phyloP scores from a whole-genome alignment of 2,888 invertebrate species.

The Prosopocoilus inquinatus region DNA sequence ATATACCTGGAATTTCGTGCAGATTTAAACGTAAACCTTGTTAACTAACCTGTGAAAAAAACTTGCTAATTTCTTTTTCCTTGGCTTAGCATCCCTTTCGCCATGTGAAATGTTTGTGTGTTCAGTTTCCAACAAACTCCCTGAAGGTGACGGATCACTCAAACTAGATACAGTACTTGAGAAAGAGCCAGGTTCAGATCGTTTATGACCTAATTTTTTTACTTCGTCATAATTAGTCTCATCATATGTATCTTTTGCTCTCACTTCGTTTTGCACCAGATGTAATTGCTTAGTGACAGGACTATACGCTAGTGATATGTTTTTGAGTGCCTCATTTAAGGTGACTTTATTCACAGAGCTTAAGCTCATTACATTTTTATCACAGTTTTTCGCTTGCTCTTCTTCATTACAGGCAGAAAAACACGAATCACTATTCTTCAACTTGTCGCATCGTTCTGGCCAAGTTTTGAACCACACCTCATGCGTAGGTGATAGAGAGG shows the following conservation, averaged over 20 bases:
- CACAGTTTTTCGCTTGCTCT: slow-evolving; percentile 13
- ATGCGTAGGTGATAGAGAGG: slow-evolving; percentile 30
- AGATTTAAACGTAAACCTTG: not conserved
- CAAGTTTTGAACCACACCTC: slow-evolving; percentile 54
- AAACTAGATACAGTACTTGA: slow-evolving; percentile 70
- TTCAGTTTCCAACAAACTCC: slow-evolving; percentile 52
- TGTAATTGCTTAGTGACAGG: slow-evolving; percentile 72
- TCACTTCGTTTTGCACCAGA: slow-evolving; percentile 48
- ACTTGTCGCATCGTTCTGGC: slow-evolving; percentile 52
- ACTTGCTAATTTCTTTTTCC: slow-evolving; percentile 61
- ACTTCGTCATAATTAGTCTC: slow-evolving; percentile 12
- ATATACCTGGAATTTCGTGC: too few species aligned
- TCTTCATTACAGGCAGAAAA: slow-evolving; percentile 23
- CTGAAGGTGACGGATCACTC: slow-evolving; percentile 67
- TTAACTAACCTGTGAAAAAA: slow-evolving; percentile 62
- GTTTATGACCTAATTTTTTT: slow-evolving; percentile 49
- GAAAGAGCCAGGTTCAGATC: slow-evolving; percentile 62
- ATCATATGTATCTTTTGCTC: slow-evolving; percentile 12
- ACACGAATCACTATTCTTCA: slow-evolving; percentile 37
- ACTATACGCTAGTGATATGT: slow-evolving; percentile 72
- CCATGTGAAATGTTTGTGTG: slow-evolving; percentile 40
- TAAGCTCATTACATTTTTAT: slow-evolving; percentile 19
- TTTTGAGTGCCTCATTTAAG: slow-evolving; percentile 68
- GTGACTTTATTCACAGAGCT: slow-evolving; percentile 55
- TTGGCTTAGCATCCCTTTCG: slow-evolving; percentile 52